Evolutionary conservation across 2,888 invertebrate genomes (phyloP), one percentile per base, ranked within the genome.

Genomic region (Ochropacha duplaris): DNA sequence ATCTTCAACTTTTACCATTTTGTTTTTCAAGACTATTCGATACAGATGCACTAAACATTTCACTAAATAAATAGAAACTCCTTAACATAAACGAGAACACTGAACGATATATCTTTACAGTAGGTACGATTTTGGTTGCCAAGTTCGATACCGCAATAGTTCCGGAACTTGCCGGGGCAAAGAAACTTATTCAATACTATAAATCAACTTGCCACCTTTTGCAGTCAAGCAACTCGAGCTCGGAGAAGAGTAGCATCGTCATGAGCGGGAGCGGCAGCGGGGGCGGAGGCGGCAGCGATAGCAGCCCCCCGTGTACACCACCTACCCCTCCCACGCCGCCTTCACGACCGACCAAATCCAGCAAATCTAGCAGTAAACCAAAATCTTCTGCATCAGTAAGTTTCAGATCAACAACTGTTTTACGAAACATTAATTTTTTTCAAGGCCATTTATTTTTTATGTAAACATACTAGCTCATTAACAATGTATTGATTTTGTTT

Each of bases 221-320:
- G 59, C 84, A 92, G 91, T 86, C 87, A 54, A 91, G 87, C 78
- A 90, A 86, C 66, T 77, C 84, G 22, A 83, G 87, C 1, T 88
- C 86, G 16, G 92, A 90, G 66, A 88, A 87, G 71, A 82, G 84
- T 51, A 78, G 73, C 65, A 64, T 59, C 6, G 44, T 19, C 44
- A 44, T 50, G 19, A 44, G 44, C 44, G 44, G 44, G 58, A 72
- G 66, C 65, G 69, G 71, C 55, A 78, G 74, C 73, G 79, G 76
- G 57, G 76, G 70, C 82, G 81, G 75, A 77, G 79, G 76, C 78
- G 84, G 76, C 64, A 71, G 82, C 68, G 85, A 89, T 69, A 81
- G 83, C 68, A 82, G 88, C 77, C 85, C 93, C 64, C 88, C 92
- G 57, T 62, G 93, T 81, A 87, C 93, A 66, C 91, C 92, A 31